phyloP scores from a whole-genome alignment of 1,140 invertebrate species.

The Hyles euphorbiae region DNA sequence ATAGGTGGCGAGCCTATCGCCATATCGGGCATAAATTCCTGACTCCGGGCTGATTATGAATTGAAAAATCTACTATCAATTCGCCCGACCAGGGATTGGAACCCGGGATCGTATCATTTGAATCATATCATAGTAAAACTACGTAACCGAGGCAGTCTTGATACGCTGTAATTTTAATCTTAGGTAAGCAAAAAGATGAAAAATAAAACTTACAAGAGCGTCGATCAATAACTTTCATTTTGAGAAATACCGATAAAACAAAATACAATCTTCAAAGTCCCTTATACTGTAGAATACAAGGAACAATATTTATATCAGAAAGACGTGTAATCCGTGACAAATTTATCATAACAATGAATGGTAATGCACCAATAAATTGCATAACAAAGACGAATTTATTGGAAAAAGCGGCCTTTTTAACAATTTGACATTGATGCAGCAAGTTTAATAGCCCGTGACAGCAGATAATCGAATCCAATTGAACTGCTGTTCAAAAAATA shows the following conservation, averaged over 20 bases:
- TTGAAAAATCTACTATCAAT: too few species aligned
- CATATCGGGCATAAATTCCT: too few species aligned
- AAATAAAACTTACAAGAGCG: conserved; percentile 12
- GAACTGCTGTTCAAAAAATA: neutral
- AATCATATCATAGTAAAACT: too few species aligned
- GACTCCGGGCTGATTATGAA: too few species aligned
- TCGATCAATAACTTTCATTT: conserved; percentile 4
- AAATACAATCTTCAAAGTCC: too few species aligned
- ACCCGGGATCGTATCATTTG: too few species aligned
- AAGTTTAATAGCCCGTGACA: conserved; percentile 13
- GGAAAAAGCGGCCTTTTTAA: conserved; percentile 10
- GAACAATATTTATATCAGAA: neutral
- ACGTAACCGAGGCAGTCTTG: too few species aligned
- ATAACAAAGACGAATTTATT: neutral
- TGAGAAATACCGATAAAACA: neutral
- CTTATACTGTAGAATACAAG: too few species aligned
- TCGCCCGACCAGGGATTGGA: too few species aligned
- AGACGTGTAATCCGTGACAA: neutral
- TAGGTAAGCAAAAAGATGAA: neutral
- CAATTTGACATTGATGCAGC: conserved; percentile 18
- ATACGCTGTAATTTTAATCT: too few species aligned
- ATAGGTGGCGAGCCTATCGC: too few species aligned
- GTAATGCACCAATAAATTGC: conserved; percentile 2
- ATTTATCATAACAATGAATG: neutral
- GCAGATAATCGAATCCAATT: conserved; percentile 3